Conservation (phyloP, 2,888 invertebrate species). For the Meta bourneti region DNA sequence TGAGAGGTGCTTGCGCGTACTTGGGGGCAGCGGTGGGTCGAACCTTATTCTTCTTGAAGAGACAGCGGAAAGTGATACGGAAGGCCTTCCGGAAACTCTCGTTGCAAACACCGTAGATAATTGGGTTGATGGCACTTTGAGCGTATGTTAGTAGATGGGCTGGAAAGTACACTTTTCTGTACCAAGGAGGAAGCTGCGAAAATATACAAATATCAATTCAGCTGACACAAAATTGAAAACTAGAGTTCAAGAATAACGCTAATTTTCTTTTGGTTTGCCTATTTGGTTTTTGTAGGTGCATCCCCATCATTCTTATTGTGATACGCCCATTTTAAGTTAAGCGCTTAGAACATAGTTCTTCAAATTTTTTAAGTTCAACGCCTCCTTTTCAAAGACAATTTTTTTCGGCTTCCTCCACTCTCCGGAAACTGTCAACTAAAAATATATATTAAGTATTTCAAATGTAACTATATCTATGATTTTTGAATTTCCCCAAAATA, state of each 20-base stretch:
- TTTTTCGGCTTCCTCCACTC: no score
- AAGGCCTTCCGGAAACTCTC: constrained; percentile 87
- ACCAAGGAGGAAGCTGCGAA: constrained; percentile 73
- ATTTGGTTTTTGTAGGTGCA: neutral
- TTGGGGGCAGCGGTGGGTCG: constrained; percentile 44
- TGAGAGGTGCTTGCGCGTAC: constrained; percentile 58
- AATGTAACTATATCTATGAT: no score
- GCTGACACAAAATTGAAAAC: neutral
- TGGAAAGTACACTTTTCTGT: constrained; percentile 70
- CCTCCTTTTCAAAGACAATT: no score
- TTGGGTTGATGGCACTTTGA: constrained; percentile 85
- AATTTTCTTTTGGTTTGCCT: no score
- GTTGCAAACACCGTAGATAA: constrained; percentile 89
- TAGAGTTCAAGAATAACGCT: neutral
- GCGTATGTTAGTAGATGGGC: constrained; percentile 77
- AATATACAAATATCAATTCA: neutral
- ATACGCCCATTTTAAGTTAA: neutral
- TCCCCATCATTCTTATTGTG: neutral
- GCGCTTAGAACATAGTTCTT: no score
- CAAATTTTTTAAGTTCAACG: no score
- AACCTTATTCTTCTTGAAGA: constrained; percentile 59
- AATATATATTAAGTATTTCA: no score
- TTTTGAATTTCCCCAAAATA: no score
- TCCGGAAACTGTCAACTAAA: no score
- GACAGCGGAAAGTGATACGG: constrained; percentile 61